Base-by-base conservation (phyloP, 2,888 invertebrate genomes). In the Tetragonula carbonaria region DNA sequence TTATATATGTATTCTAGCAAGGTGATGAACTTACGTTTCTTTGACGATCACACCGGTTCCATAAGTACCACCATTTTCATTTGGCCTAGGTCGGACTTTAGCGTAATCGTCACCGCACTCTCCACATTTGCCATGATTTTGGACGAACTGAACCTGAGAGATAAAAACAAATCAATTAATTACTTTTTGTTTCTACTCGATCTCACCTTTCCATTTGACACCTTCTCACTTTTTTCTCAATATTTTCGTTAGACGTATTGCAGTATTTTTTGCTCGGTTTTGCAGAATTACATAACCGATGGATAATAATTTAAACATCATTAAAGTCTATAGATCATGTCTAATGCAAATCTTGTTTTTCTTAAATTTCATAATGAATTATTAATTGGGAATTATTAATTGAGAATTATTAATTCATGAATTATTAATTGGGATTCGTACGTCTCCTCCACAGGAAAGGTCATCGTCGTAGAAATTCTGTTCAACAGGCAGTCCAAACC, bases 51-150 rank as follows among this genome's bases (percentile, higher is more conserved):
- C 91, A 4, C 96, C 96, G n/a, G 90, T 90, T 67, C 95, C 95
- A 87, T 95, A 96, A 59, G 78, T 87, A n/a, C 96, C 96, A 6
- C 95, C 95, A 74, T 95, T 93, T 88, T 96, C 96, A 88, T 96
- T 95, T 11, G 94, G 92, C 71, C 96, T 93, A 0, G 96, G 96
- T 57, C 87, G 92, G 0, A 92, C 74, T 4, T 92, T 45, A 4
- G 93, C 91, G 83, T 94, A 96, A 82, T 95, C 92, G 90, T 96
- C 96, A 2, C 96, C 96, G 86, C 96, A 96, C 0, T 95, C 86
- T 0, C 96, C 96, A 87, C 96, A 96, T 72, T 94, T 94, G 2
- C 96, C 96, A 2, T 90, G 91, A 82, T 95, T 93, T 38, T 89
- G 51, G 0, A 16, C 3, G 8, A 59, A 77, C 0, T 80, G 84